These are phyloP conservation scores for Anticlea derivata DNA, from an alignment of 2,888 invertebrate species.

Conservation along the genomic window DNA sequence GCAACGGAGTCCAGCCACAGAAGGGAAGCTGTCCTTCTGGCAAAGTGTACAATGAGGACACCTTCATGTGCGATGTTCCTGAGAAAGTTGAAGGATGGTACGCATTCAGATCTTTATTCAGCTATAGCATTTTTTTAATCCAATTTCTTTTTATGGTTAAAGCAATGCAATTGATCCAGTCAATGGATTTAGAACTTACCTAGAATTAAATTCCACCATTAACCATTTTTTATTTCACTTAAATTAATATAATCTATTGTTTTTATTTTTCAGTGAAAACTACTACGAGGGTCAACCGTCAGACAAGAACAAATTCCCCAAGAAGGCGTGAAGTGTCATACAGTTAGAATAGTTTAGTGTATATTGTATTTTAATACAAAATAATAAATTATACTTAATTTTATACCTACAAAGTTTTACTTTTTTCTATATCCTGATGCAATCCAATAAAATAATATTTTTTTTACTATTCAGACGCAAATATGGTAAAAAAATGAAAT, in stretches of 20 bases:
- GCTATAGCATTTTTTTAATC: too few relatives aligned
- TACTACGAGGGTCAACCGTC: conserved; percentile 85
- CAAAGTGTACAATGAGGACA: conserved; percentile 90
- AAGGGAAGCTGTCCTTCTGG: conserved; percentile 89
- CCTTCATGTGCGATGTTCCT: conserved; percentile 90
- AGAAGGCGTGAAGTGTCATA: conserved; percentile 71
- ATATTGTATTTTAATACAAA: conserved; percentile 44
- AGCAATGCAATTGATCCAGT: too few relatives aligned
- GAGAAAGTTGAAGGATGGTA: conserved; percentile 91
- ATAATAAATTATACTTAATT: conserved; percentile 39
- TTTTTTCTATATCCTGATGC: not conserved
- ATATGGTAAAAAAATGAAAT: too few relatives aligned
- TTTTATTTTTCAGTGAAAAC: conserved; percentile 85
- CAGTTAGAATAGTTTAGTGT: conserved; percentile 40
- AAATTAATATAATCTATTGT: not conserved
- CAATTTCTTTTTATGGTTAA: too few relatives aligned
- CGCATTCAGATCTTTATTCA: not conserved
- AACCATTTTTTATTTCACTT: too few relatives aligned
- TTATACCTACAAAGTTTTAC: conserved; percentile 18
- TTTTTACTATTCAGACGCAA: not conserved
- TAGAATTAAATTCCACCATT: too few relatives aligned
- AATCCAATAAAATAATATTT: not conserved
- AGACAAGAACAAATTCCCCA: conserved; percentile 73
- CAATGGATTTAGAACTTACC: too few relatives aligned
- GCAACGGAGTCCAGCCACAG: conserved; percentile 90